Evolutionary conservation across 1,140 invertebrate genomes (phyloP).

Genomic region (Meteorus sp.): DNA sequence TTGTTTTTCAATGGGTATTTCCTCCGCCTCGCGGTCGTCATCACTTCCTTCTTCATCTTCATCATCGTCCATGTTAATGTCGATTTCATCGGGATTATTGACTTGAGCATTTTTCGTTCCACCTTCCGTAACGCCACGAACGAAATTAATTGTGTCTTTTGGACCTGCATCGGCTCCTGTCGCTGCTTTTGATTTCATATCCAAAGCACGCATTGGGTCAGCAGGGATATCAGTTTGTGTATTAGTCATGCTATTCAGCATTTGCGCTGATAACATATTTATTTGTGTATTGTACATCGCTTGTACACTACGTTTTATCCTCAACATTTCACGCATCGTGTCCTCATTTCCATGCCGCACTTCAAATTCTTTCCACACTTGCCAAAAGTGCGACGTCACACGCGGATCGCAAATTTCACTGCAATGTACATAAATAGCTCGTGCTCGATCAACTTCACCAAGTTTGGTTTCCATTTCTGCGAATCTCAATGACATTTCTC

Average conservation of each 20-base stretch:
- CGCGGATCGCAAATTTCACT: slow-evolving; percentile 99
- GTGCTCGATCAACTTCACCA: slow-evolving; percentile 95
- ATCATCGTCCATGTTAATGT: slow-evolving; percentile 79
- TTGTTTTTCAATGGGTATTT: slow-evolving; percentile 77
- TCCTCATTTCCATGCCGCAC: slow-evolving; percentile 99
- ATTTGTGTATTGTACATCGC: slow-evolving; percentile 96
- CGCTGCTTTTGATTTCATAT: slow-evolving; percentile 70
- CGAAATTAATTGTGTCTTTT: slow-evolving; percentile 77
- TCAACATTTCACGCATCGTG: slow-evolving; percentile 97
- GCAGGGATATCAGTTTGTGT: slow-evolving; percentile 71
- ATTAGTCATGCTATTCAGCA: slow-evolving; percentile 76
- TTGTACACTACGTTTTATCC: slow-evolving; percentile 96
- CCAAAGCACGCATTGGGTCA: slow-evolving; percentile 85
- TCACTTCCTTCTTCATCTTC: slow-evolving; percentile 71
- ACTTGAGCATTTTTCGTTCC: slow-evolving; percentile 67
- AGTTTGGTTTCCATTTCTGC: slow-evolving; percentile 97
- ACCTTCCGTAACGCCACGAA: slow-evolving; percentile 83
- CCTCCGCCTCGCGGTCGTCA: slow-evolving; percentile 60
- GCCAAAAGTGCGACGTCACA: slow-evolving; percentile 93
- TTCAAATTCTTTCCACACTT: slow-evolving; percentile 99
- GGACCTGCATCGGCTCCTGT: slow-evolving; percentile 50
- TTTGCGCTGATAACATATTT: slow-evolving; percentile 98
- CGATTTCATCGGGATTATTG: slow-evolving; percentile 92
- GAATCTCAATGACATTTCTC: slow-evolving; percentile 96
- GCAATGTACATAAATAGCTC: slow-evolving; percentile 97